Base-by-base conservation (phyloP, 2,888 invertebrate genomes). In the Synanthedon myopaeformis region DNA sequence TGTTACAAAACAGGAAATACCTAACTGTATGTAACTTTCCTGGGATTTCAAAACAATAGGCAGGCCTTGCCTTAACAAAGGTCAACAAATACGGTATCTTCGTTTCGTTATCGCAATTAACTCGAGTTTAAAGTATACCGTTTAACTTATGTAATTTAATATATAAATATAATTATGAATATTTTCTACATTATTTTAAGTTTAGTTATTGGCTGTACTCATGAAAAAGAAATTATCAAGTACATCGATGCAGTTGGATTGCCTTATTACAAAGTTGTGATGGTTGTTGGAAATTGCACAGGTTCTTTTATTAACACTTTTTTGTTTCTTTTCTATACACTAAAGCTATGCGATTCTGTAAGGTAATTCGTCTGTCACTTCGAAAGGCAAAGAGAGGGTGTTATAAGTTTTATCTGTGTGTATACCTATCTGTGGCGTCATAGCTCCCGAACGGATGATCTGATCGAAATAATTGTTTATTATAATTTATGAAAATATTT, bases 231-330 rank as follows among this genome's bases (percentile, higher is more conserved):
- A 49, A 70, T 74, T 54, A 56, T 56, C 14, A 66, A 79, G 56
- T 64, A 55, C 2, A 72, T 84, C 28, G 52, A 65, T 56, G 76
- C 74, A 8, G 65, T 73, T 41, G 75, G 75, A 17, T 60, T 63
- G 52, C 74, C 78, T 2, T 82, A 74, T 58, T 83, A 81, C 58
- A 76, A 78, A 59, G 72, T 85, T 41, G 54, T 74, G 14, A 66
- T 85, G 69, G 56, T 61, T 41, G 58, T 82, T 53, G 85, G 85
- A 51, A 52, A 52, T 11, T 85, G 85, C 57, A 72, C 70, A 73
- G 76, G 85, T 85, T 69, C 56, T 51, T 4, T 17, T n/a, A n/a
- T n/a, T 35, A 10, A 3, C 8, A 35, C 35, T 35, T 48, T n/a
- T 45, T 41, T 41, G 17, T 42, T 51, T 28, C 28, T 35, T 35